Evolutionary conservation across 2,888 invertebrate genomes (phyloP).

Genomic region (Chloroclysta siterata): DNA sequence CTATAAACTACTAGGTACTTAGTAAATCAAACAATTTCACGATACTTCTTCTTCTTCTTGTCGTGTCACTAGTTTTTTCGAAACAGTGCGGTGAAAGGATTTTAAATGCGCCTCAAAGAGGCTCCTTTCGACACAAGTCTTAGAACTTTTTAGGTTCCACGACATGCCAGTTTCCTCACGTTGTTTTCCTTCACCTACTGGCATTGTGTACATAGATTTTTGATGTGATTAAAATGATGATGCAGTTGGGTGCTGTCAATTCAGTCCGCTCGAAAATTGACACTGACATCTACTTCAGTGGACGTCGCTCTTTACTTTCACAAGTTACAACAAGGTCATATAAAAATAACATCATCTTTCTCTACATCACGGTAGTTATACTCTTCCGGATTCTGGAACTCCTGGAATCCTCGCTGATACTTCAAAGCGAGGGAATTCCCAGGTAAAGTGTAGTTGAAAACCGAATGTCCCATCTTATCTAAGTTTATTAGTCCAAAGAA

Average conservation of each 20-base stretch:
- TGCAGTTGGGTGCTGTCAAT: background rate
- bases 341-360: conserved; percentile 61
- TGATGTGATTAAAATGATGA: too few relatives aligned
- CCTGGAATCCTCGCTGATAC: conserved; percentile 74
- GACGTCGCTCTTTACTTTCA: conserved; percentile 17
- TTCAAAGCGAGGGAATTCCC: conserved; percentile 71
- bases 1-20: too few relatives aligned
- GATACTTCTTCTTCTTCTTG: too few relatives aligned
- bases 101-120: too few relatives aligned
- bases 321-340: conserved; percentile 42
- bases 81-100: too few relatives aligned
- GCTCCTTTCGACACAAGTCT: too few relatives aligned
- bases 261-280: background rate
- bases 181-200: too few relatives aligned
- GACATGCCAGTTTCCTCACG: too few relatives aligned
- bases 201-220: too few relatives aligned
- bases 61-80: too few relatives aligned
- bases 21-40: too few relatives aligned
- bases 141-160: too few relatives aligned
- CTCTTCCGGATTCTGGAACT: conserved; percentile 44
- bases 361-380: conserved; percentile 58
- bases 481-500: conserved; percentile 75
- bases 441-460: conserved; percentile 61
- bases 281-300: conserved; percentile 5
- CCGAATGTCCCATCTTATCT: conserved; percentile 60